Evolutionary conservation across 1,140 invertebrate genomes (phyloP).

Genomic region (Pachypsylla venusta): DNA sequence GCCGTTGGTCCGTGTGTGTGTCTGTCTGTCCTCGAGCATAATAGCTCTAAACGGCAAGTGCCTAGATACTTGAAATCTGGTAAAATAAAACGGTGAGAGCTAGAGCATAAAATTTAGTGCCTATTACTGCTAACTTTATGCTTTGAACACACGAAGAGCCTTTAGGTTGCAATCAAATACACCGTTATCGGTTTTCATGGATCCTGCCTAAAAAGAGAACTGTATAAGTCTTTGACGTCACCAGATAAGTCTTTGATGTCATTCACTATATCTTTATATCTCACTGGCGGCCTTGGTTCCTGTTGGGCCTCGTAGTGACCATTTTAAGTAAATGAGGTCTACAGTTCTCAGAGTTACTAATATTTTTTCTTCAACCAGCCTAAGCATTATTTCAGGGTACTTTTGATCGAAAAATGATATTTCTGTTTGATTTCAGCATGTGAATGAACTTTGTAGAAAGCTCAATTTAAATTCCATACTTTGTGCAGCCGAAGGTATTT

Average conservation of each 20-base stretch:
- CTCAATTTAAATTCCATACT: slow-evolving; percentile 66
- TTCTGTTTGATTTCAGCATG: slow-evolving; percentile 50
- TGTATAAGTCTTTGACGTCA: slow-evolving; percentile 8
- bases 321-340: no score
- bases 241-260: slow-evolving; percentile 8
- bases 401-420: background rate
- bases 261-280: background rate
- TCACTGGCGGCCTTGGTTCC: background rate
- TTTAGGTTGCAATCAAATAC: no score
- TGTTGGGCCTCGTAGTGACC: background rate
- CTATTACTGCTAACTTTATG: no score
- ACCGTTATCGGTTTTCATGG: no score
- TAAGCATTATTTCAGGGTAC: background rate
- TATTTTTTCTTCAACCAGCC: slow-evolving; percentile 18
- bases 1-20: no score
- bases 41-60: no score
- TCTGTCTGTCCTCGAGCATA: no score
- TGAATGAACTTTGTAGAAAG: slow-evolving; percentile 77
- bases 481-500: slow-evolving; percentile 77
- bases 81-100: no score
- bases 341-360: slow-evolving; percentile 8
- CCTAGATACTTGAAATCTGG: no score
- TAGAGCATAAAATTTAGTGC: no score
- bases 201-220: no score
- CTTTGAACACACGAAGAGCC: no score